Conservation (phyloP, 2,888 invertebrate genomes). For the Polyommatus icarus region DNA sequence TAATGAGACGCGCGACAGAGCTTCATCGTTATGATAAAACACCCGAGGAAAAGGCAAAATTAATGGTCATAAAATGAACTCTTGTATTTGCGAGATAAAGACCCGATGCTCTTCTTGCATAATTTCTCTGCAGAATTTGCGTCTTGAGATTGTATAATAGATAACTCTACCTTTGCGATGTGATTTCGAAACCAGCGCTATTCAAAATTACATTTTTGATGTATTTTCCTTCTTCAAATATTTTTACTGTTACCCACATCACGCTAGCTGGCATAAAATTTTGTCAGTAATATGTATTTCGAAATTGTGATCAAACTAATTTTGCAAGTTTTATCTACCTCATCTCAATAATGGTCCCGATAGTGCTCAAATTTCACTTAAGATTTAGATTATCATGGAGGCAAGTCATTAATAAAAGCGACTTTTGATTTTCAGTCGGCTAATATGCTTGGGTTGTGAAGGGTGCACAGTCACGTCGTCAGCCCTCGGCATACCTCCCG, state of each 20-base stretch:
- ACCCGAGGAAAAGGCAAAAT: constrained; percentile 78
- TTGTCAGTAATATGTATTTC: not conserved
- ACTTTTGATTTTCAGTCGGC: constrained; percentile 78
- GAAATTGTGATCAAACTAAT: not conserved
- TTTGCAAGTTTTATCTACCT: constrained; percentile 56
- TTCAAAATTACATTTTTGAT: not conserved
- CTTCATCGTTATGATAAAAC: constrained; percentile 78
- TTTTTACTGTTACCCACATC: not conserved
- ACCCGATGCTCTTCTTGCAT: constrained; percentile 76
- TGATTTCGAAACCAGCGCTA: not conserved
- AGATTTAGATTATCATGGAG: constrained; percentile 78
- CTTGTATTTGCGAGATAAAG: constrained; percentile 78
- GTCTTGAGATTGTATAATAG: constrained; percentile 53
- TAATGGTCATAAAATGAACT: constrained; percentile 81
- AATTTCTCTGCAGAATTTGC: constrained; percentile 73
- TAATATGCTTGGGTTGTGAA: constrained; percentile 73
- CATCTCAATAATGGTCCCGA: constrained; percentile 59
- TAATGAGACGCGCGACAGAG: constrained; percentile 80
- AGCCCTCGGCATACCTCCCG: constrained; percentile 72
- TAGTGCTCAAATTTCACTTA: constrained; percentile 65
- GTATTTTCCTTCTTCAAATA: not conserved
- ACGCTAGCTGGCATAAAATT: not conserved
- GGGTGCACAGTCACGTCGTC: constrained; percentile 68
- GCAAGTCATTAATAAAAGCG: constrained; percentile 76
- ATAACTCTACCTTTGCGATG: not conserved